Evolutionary conservation across 2,888 invertebrate species (phyloP), one percentile per base, ranked within the genome.

Genomic region (Sturmia bella): DNA sequence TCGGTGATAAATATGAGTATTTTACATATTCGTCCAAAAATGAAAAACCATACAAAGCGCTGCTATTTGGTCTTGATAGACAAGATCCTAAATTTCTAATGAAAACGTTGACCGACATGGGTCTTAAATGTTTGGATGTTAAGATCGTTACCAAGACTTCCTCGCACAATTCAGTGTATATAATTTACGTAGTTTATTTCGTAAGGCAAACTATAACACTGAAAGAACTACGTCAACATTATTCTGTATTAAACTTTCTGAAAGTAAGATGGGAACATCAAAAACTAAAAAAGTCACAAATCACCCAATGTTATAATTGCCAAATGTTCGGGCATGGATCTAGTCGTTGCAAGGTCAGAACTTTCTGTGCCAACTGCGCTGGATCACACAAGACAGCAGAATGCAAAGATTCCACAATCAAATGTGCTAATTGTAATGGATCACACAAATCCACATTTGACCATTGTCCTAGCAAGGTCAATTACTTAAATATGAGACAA

Each of bases 381-480:
- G 64, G 15, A 13, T 15, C 15, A 7, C 64, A 66, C 19, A 13
- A 12, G 6, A 66, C 74, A 1, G 4, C 39, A 3, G 17, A 56
- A 7, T 74, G 64, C n/a, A 57, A 24, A 9, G 56, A 39, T 3
- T 5, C 27, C 3, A n/a, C 45, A 12, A 27, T 43, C 19, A 74
- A 74, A 66, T 74, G 74, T 37, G 66, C 57, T 2, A 74, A 74
- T 37, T 66, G 48, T 7, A 45, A 74, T 3, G 56, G 74, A 1
- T 24, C 56, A 0, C 66, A 74, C 21, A 37, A 74, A 27, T 64
- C 50, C 15, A 48, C 57, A 17, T 32, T 17, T 32, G n/a, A 54
- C 13, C 43, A 45, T 9, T 63, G 63, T 13, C 63, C 32, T 32
- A 57, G 39, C 15, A 59, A 59, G 41, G 1, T 41, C 12, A 17